A percentile compares a stretch with the other conserved stretches of the same genome.
Evolutionary conservation across 2,888 invertebrate species (phyloP).

Genomic region (Cartodere bifasciata): DNA sequence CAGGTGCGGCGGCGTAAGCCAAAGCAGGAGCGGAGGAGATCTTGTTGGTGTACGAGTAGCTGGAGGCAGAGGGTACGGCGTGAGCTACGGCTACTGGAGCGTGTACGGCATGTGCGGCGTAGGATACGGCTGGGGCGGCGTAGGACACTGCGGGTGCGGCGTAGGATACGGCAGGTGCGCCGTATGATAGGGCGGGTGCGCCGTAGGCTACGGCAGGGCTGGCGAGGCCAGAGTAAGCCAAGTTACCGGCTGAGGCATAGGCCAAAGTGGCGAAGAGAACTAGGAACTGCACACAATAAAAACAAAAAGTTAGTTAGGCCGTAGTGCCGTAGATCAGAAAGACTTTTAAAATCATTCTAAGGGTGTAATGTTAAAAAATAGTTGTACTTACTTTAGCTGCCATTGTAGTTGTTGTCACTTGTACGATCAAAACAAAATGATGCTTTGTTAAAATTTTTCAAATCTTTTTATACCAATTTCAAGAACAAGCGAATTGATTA

Average conservation of each 20-base stretch:
- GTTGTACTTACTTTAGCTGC: no score
- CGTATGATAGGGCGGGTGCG: constrained; percentile 12
- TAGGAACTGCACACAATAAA: constrained; percentile 12
- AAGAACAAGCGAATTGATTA: no score
- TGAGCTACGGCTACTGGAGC: constrained; percentile 7
- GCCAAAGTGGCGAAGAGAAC: constrained; percentile 14
- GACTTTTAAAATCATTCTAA: no score
- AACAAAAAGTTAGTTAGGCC: no score
- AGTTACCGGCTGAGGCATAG: constrained; percentile 13
- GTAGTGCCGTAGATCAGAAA: no score
- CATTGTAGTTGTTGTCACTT: no score
- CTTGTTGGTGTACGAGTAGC: constrained; percentile 9
- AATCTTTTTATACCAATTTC: no score
- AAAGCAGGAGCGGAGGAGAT: constrained; percentile 6
- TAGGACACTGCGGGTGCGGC: constrained; percentile 1
- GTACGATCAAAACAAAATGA: no score
- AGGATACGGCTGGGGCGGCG: constrained; percentile 5
- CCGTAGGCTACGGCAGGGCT: constrained; percentile 13
- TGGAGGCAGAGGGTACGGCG: constrained; percentile 10
- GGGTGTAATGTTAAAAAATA: no score
- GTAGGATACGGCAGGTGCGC: constrained; percentile 6
- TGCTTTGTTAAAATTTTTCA: no score
- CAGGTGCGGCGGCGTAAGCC: constrained; percentile 9
- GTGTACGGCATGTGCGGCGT: constrained; percentile 1
- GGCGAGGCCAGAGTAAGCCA: constrained; percentile 9